Evolutionary conservation across 2,113 vertebrate species (phyloP).

Genomic region (Nothobranchius kuhntae): DNA sequence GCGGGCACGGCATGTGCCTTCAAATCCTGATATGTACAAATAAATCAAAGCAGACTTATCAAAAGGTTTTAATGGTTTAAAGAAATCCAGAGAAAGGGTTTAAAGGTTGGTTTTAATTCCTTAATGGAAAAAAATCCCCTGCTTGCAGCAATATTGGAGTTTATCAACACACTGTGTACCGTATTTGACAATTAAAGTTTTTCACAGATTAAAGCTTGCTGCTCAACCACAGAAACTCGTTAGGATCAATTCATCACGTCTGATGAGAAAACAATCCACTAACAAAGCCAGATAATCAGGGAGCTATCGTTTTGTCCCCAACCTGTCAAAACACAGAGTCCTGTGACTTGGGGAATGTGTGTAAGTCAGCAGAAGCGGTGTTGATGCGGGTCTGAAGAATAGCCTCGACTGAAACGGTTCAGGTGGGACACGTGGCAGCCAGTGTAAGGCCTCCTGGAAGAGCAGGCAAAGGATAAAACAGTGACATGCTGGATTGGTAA

Average conservation of each 20-base stretch:
- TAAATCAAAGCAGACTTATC: not conserved
- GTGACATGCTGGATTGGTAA: not conserved
- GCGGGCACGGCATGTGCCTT: not conserved
- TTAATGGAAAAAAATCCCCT: not conserved
- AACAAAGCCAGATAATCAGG: not conserved
- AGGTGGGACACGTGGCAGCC: slow-evolving; percentile 49
- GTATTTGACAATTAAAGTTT: not conserved
- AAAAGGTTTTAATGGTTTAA: not conserved
- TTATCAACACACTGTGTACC: not conserved
- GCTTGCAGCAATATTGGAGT: not conserved
- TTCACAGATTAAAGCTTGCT: not conserved
- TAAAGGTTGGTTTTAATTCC: slow-evolving; percentile 8
- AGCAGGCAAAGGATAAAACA: not conserved
- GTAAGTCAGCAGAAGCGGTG: slow-evolving; percentile 7
- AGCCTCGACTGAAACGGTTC: slow-evolving; percentile 31
- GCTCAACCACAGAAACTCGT: not conserved
- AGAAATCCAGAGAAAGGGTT: not conserved
- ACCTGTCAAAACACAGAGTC: slow-evolving; percentile 29
- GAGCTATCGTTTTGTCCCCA: slow-evolving; percentile 41
- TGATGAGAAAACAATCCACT: not conserved
- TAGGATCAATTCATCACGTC: not conserved
- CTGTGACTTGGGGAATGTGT: slow-evolving; percentile 34
- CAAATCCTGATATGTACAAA: slow-evolving; percentile 20
- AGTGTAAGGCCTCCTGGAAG: slow-evolving; percentile 43
- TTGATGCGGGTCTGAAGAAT: slow-evolving; percentile 12